A percentile compares a stretch with the other conserved stretches of the same genome.
Conservation (phyloP, 2,113 vertebrate genomes). For the Oceanodroma tethys region DNA sequence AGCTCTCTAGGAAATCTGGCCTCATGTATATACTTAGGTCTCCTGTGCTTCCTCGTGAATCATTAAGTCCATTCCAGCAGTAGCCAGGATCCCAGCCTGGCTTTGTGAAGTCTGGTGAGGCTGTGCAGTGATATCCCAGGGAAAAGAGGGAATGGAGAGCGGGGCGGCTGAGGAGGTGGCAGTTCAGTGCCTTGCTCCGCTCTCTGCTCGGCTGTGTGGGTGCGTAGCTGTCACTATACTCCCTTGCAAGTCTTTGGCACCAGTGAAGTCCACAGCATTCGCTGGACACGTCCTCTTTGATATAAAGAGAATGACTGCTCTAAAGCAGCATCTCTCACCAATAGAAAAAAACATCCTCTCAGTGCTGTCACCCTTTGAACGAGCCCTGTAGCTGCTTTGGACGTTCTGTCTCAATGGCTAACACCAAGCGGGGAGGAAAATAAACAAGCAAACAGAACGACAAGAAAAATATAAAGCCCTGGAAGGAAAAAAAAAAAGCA, state of each 20-base stretch:
- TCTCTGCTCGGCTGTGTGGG: not conserved
- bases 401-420: not conserved
- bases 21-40: fast-evolving
- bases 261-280: not conserved
- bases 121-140: not conserved
- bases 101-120: not conserved
- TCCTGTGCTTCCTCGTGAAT: not conserved
- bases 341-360: not conserved
- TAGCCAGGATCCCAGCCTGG: not conserved
- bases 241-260: not conserved
- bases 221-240: not conserved
- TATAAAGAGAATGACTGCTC: not conserved
- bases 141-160: not conserved
- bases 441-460: not conserved
- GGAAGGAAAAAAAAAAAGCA: not conserved
- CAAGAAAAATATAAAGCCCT: not conserved
- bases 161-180: fast-evolving
- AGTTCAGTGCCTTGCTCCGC: not conserved
- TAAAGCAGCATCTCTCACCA: not conserved
- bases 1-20: not conserved
- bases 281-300: not conserved
- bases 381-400: conserved; percentile 1
- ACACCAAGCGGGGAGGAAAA: not conserved
- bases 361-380: not conserved
- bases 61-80: not conserved